phyloP scores from a whole-genome alignment of 2,888 invertebrate species.

The Acanthopleura granulata region DNA sequence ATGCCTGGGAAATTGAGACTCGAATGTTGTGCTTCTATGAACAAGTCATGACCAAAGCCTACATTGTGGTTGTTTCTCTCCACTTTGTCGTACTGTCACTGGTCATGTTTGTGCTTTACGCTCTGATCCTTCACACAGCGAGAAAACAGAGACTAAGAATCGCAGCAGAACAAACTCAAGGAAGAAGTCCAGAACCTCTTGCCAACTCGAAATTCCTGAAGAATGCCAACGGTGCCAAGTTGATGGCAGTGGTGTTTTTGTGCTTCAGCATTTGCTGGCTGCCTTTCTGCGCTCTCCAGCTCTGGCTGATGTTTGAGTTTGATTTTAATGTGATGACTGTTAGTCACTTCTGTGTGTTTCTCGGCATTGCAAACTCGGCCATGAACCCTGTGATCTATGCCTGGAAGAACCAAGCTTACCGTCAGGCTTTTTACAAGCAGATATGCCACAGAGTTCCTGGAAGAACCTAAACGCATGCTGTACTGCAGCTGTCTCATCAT shows the following conservation, averaged over 20 bases:
- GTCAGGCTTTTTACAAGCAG: too few relatives aligned
- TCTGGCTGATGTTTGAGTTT: slow-evolving; percentile 23
- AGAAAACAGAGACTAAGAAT: slow-evolving; percentile 33
- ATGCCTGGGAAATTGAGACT: slow-evolving; percentile 31
- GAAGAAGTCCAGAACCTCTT: not conserved
- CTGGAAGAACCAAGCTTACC: slow-evolving; percentile 41
- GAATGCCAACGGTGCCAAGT: slow-evolving; percentile 31
- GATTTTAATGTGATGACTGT: slow-evolving; percentile 24
- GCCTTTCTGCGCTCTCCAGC: slow-evolving; percentile 39
- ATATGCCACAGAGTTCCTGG: too few relatives aligned
- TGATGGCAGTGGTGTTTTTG: slow-evolving; percentile 35
- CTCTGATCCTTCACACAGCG: slow-evolving; percentile 31
- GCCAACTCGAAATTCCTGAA: slow-evolving; percentile 23
- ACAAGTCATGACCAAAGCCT: slow-evolving; percentile 34
- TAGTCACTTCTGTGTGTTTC: slow-evolving; percentile 36
- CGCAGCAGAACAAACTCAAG: slow-evolving; percentile 20
- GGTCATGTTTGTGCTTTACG: slow-evolving; percentile 35
- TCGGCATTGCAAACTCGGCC: slow-evolving; percentile 40
- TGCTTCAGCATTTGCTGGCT: slow-evolving; percentile 41
- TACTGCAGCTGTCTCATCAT: too few relatives aligned
- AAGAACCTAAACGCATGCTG: too few relatives aligned
- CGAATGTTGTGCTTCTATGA: slow-evolving; percentile 37
- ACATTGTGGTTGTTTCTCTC: slow-evolving; percentile 27
- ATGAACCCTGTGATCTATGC: slow-evolving; percentile 46
- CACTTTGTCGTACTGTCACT: slow-evolving; percentile 32